Evolutionary conservation across 2,113 vertebrate species (phyloP), one percentile per base, ranked within the genome.

Genomic region (Elephantulus edwardii): DNA sequence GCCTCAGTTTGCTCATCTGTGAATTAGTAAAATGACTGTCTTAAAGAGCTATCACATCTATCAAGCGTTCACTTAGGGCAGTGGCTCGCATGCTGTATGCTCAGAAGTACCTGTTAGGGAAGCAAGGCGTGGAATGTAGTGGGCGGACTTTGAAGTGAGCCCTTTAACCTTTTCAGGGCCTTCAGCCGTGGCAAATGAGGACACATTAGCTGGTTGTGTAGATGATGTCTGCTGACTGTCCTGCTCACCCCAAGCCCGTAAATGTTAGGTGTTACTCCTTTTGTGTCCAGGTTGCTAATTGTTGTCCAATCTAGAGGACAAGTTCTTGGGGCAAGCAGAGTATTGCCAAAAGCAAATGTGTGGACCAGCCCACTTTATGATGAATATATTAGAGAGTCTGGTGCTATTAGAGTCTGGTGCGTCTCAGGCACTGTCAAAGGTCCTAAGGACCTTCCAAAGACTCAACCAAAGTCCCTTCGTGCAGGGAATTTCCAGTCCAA

Each of bases 381-480:
- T 58, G 22, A 58, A 58, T 26, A 28, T 58, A 58, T 28, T 26
- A 83, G 62, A 79, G n/a, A 72, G n/a, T n/a, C n/a, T n/a, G n/a
- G n/a, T n/a, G n/a, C n/a, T 60, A 60, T 60, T 60, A 28, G 58
- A 60, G 56, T 87, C n/a, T 68, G 1, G 35, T 68, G 54, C 7
- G 5, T 76, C 24, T 52, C 62, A 70, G n/a, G 30, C 38, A 68
- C 42, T 84, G 42, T 76, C 74, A 12, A 74, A 44, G 60, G 24
- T 79, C 26, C 33, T 75, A 40, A 83, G 22, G 50, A 86, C 56
- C 64, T 3, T 52, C 40, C 52, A 75, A 19, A 83, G 50, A 86
- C 52, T 56, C 90, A 38, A 85, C 64, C 83, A 26, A 91, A 64
- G 68, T 44, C 50, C 26, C 44, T 88, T 64, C 74, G 81, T 30